Evolutionary conservation across 2,113 vertebrate genomes (phyloP).

Genomic region (Chrysemys picta): DNA sequence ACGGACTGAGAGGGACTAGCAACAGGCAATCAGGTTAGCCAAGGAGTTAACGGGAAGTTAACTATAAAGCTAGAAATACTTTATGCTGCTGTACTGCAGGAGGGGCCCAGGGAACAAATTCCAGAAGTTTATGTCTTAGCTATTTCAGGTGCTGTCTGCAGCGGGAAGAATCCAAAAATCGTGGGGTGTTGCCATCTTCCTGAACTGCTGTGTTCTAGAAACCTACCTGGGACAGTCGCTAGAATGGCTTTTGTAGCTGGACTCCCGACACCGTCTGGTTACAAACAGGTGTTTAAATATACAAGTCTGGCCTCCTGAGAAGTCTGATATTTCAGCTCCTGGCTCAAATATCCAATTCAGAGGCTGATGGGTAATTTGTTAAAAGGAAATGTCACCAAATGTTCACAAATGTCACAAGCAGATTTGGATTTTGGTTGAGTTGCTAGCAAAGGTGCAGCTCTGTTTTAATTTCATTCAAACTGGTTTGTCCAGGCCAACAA

Average conservation of each 20-base stretch:
- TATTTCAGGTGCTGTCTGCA: neutral
- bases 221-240: neutral
- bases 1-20: neutral
- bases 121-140: neutral
- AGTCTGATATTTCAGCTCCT: neutral
- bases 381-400: neutral
- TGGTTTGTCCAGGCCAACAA: neutral
- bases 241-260: neutral
- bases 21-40: neutral
- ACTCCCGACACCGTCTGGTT: neutral
- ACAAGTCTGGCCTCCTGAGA: accelerated
- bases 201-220: neutral
- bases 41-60: neutral
- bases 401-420: neutral
- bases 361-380: neutral
- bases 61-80: neutral
- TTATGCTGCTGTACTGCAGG: neutral
- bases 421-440: neutral
- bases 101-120: neutral
- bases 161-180: neutral
- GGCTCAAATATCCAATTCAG: neutral
- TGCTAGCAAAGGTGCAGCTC: neutral
- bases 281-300: no score
- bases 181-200: neutral
- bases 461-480: accelerated